Base-by-base conservation (phyloP, 1,140 invertebrate genomes). In the Panonychus citri region DNA sequence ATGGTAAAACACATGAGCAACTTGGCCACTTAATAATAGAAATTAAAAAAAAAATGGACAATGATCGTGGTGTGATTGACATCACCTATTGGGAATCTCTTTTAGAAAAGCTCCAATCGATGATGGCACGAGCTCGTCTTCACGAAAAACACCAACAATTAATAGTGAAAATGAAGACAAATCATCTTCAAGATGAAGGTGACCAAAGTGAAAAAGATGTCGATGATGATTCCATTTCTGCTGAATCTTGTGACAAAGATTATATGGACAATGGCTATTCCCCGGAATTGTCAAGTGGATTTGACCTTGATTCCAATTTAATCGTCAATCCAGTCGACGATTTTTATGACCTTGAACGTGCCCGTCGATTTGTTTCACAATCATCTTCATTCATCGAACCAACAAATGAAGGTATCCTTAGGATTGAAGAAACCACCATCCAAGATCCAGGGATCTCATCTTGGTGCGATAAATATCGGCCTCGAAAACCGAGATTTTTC, bases 381-480 rank as follows among this genome's bases (percentile, higher is more conserved):
- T 37, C 52, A 15, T 17, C 5, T 4, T 5, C 5, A 19, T 7
- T 30, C 1, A 7, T 5, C 28, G 28, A 57, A 56, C 27, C n/a
- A 57, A 65, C 69, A 51, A 88, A 93, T 63, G 91, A 95, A 69
- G 85, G 82, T 1, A 78, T 81, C 60, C 97, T 97, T 71, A 85
- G 83, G 56, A 90, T 90, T 5, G 91, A 98, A 71, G 78, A 84
- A 13, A 73, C 78, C 3, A 65, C 93, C 27, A 26, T 42, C 7
- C 58, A 48, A 17, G 24, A 56, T 19, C 55, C 60, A 21, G 54
- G 39, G 3, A 40, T 69, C 3, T 93, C 91, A 66, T 69, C 94
- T 5, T 97, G 94, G 89, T 90, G 90, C 0, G 93, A 97, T 66
- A 98, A 98, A 71, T 98, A 97, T 69, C 72, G 91, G 13, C 94